Evolutionary conservation across 2,888 invertebrate species (phyloP), one percentile per base, ranked within the genome.

Genomic region (Drosophila paranaensis): DNA sequence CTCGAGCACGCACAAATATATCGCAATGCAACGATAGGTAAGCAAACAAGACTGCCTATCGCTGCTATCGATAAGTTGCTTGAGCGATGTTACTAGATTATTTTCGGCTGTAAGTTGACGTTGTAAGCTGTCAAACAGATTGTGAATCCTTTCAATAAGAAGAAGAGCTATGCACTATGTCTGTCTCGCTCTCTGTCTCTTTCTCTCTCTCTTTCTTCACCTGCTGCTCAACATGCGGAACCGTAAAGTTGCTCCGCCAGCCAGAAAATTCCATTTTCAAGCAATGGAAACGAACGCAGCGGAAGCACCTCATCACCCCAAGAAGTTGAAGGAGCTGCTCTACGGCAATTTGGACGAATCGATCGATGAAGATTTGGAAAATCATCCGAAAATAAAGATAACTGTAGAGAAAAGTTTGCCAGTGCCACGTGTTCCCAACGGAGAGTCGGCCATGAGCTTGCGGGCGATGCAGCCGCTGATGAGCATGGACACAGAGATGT

Each of bases 401-500:
- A 11, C 0, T 13, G 20, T 6, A 14, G 33, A 3, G 1, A 39
- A 20, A 16, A 11, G 8, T 2, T 1, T 20, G 14, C 6, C 30
- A 0, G 6, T 14, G 37, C 37, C 33, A 2, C 60, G 33, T 9
- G 11, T 55, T 27, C 30, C 50, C 6, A 66, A 60, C 11, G 39
- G 6, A 2, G 43, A 60, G 25, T 10, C 42, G 13, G 27, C 6
- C 6, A 35, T 20, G 30, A 56, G 30, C 53, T 11, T 20, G 20
- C 2, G 16, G 11, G 3, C 10, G 6, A 55, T 60, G 66, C 66
- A 25, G 27, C 55, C 60, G 1, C 20, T 51, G 13, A 27, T 35
- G 56, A 68, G 16, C 13, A 42, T 53, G 48, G 68, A 56, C 9
- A 40, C 6, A 13, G 35, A 70, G n/a, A 6, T 60, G 10, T 27